A percentile compares a stretch with the other conserved stretches of the same genome.
Conservation (phyloP, 2,888 invertebrate genomes). For the Pandemis heparana region DNA sequence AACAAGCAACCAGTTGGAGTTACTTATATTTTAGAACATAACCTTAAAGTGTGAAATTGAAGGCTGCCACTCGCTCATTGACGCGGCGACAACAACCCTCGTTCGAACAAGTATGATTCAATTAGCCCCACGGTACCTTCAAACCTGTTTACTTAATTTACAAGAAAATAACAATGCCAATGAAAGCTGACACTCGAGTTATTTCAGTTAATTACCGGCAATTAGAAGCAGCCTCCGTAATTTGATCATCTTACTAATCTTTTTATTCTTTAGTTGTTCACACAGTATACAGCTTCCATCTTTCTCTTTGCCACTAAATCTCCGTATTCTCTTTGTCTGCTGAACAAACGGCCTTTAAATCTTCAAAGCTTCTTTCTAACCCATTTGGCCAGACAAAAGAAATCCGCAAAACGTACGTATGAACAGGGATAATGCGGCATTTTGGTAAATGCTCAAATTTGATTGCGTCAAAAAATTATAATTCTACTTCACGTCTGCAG, state of each 20-base stretch:
- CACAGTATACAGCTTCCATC: conserved; percentile 48
- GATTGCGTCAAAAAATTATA: conserved; percentile 15
- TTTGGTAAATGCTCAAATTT: conserved; percentile 28
- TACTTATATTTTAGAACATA: not conserved
- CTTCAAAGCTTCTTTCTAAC: conserved; percentile 55
- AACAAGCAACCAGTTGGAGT: too few relatives aligned
- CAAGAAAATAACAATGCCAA: conserved; percentile 33
- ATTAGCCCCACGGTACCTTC: conserved; percentile 25
- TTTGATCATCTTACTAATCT: conserved; percentile 43
- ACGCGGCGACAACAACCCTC: conserved; percentile 3
- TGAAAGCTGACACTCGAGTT: conserved; percentile 41
- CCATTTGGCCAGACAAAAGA: conserved; percentile 52
- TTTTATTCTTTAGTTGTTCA: conserved; percentile 44
- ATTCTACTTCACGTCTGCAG: not conserved
- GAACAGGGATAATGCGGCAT: conserved; percentile 23
- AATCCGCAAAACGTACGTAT: conserved; percentile 39
- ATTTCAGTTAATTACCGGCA: conserved; percentile 38
- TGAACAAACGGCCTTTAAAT: conserved; percentile 59
- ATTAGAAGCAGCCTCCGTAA: conserved; percentile 37
- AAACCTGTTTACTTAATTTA: conserved; percentile 33
- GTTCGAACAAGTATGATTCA: conserved; percentile 20
- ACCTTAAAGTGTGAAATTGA: not conserved
- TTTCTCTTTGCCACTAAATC: conserved; percentile 56
- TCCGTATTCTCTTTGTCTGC: conserved; percentile 58
- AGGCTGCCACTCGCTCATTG: not conserved